Evolutionary conservation across 2,888 invertebrate species (phyloP).

Genomic region (Cephalotes varians): DNA sequence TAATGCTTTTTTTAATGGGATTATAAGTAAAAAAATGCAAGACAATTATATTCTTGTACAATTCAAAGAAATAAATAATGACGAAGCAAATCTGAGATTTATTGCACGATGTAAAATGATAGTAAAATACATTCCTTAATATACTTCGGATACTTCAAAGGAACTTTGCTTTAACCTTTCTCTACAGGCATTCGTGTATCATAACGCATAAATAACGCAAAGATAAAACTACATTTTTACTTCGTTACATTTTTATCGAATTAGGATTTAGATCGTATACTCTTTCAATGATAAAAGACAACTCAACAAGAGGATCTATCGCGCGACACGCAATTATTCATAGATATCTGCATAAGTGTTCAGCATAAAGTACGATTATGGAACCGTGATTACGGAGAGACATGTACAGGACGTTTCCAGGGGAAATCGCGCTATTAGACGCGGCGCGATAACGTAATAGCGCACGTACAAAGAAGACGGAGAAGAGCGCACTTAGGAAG

Average conservation of each 20-base stretch:
- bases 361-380: background rate
- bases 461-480: conserved; percentile 45
- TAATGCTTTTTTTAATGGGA: background rate
- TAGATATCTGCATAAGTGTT: conserved; percentile 8
- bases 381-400: conserved; percentile 27
- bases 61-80: background rate
- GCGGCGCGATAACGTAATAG: conserved; percentile 53
- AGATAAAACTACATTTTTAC: background rate
- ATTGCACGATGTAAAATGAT: background rate
- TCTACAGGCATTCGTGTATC: background rate
- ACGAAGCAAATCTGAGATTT: background rate
- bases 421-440: conserved; percentile 34
- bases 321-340: conserved; percentile 24
- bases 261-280: background rate
- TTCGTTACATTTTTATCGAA: background rate
- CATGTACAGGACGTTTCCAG: conserved; percentile 19
- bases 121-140: background rate
- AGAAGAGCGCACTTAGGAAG: conserved; percentile 41
- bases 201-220: background rate
- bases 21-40: background rate
- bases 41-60: background rate
- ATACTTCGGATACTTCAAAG: conserved; percentile 14
- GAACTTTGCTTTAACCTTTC: conserved; percentile 10
- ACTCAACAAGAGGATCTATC: background rate
- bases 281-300: background rate